Evolutionary conservation across 2,888 invertebrate species (phyloP), one percentile per base, ranked within the genome.

Genomic region (Acronicta alni): DNA sequence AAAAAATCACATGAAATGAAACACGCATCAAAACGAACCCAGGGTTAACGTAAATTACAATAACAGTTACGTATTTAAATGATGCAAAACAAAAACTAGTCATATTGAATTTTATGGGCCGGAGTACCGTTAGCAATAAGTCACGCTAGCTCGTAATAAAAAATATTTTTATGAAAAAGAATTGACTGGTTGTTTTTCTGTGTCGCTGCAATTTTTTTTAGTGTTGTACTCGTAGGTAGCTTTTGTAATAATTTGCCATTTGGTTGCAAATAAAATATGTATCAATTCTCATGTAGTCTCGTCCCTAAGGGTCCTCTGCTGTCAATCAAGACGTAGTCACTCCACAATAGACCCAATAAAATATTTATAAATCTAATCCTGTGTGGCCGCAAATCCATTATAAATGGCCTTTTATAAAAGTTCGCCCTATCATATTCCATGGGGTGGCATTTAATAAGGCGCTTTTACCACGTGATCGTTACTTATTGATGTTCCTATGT

Each of bases 281-380:
- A 76, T 67, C 79, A 71, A 74, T 80, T 72, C 61, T 72, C 64
- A 42, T 67, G 67, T 65, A 71, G 72, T 65, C 75, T 55, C 67
- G 62, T 77, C 79, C 89, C 69, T 84, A 16, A 67, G 89, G 89
- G 91, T 85, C 67, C 67, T 69, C 67, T 68, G 72, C 90, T 89
- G 93, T 93, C 93, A 93, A 91, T 94, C 93, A 93, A 81, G 82
- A 77, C 70, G 80, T 83, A 82, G 77, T 82, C 77, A 81, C 81
- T 85, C 82, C 83, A 86, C 88, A 87, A 88, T 88, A 83, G 85
- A 84, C 79, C 83, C 71, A 86, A 93, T 93, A 90, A 93, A 93
- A 91, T 93, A 94, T 94, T 93, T 88, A 93, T 91, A 88, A 88
- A 87, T 84, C 84, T 89, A 90, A 92, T 93, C 88, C 90, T 81